Percentiles rank a stretch among this genome's conserved stretches.
These are phyloP conservation scores for Amiota mariae DNA, from an alignment of 2,888 invertebrate genomes.

Conservation along the genomic window DNA sequence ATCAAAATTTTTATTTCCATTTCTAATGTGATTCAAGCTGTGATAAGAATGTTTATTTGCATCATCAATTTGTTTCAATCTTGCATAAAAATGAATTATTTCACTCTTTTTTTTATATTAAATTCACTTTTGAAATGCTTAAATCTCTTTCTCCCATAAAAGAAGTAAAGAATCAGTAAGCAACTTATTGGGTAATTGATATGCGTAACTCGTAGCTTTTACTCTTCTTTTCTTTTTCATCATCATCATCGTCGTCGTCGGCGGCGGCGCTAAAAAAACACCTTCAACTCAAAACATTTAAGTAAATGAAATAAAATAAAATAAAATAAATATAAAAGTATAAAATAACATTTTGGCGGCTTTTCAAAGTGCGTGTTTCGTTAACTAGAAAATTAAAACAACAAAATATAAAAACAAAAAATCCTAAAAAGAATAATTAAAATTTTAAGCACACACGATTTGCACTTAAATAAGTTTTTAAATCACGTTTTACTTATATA, in stretches of 20 bases:
- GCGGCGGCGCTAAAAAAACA: slow-evolving; percentile 28
- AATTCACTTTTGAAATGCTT: too few relatives aligned
- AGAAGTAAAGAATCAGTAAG: too few relatives aligned
- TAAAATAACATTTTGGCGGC: slow-evolving; percentile 41
- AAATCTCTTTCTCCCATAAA: too few relatives aligned
- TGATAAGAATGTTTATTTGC: too few relatives aligned
- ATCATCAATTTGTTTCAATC: too few relatives aligned
- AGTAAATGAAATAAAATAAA: not conserved
- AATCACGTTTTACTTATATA: not conserved
- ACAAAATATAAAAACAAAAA: not conserved
- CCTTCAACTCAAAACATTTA: slow-evolving; percentile 10
- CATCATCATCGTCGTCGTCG: not conserved
- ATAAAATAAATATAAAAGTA: slow-evolving; percentile 10
- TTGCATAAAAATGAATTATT: too few relatives aligned
- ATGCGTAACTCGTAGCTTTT: too few relatives aligned
- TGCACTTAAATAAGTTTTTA: slow-evolving; percentile 10
- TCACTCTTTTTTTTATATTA: too few relatives aligned
- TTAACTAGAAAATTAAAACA: not conserved
- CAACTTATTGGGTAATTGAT: too few relatives aligned
- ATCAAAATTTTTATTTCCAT: too few relatives aligned
- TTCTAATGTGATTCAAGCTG: too few relatives aligned
- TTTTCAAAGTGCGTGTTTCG: slow-evolving; percentile 46
- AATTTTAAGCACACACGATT: slow-evolving; percentile 53
- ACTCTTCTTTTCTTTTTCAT: too few relatives aligned
- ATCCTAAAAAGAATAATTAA: slow-evolving; percentile 58